Base-by-base conservation (phyloP, 2,888 invertebrate species). In the Dryomyza anilis region DNA sequence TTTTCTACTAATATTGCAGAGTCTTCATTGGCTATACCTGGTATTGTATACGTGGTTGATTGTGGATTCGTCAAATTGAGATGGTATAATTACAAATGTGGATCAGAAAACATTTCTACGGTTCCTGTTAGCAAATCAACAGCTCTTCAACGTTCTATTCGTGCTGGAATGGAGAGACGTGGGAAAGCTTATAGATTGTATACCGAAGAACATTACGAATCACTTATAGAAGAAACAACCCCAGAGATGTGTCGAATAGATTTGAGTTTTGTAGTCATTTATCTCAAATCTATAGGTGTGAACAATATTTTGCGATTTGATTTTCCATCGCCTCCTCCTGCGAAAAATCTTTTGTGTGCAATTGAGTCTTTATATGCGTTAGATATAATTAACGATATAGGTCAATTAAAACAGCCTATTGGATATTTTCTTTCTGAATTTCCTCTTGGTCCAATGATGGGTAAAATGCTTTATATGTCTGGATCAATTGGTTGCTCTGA, bases 1-100 rank as follows among this genome's bases (percentile, higher is more conserved):
- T 85, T 98, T 4, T 93, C 98, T 0, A 98, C 98, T 0, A 98
- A 98, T 78, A 93, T 99, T 60, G 98, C 98, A 0, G 98, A 99
- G 84, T 95, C 98, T 0, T 96, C 97, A 1, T 89, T 98, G 19
- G 98, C 98, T 0, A 96, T 98, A 75, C 91, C 93, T 3, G 96
- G 96, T 25, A 90, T 99, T 69, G 91, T 91, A 30, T 96, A 95
- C 82, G 96, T 98, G 60, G 89, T 98, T 62, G 99, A 99, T 82
- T 89, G 95, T 80, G 98, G 98, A 1, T 99, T 96, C 85, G 95
- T 96, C 57, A 98, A 98, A 85, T 82, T 97, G 72, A 91, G 93
- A 21, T 96, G 94, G 87, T 96, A 92, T 80, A 93, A 95, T 74
- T 88, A 92, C 0, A 86, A 90, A 3, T 89, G 93, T 10, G 92